Conservation (phyloP, 2,888 invertebrate species). For the Polia nebulosa region DNA sequence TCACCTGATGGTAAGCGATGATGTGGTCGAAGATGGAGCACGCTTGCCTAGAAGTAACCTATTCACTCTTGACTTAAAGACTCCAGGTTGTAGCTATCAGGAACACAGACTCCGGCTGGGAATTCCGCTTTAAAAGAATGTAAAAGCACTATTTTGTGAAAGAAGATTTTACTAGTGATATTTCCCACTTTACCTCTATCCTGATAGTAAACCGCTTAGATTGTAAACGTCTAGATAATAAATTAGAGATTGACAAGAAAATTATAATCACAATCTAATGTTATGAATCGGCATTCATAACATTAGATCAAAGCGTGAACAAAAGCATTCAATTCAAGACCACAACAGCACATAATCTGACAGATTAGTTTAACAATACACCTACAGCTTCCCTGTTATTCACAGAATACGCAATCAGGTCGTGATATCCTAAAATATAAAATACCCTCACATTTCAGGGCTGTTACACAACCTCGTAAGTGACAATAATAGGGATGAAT, state of each 20-base stretch:
- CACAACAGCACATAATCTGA: conserved; percentile 33
- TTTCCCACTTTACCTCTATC: not conserved
- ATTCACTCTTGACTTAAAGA: too few species aligned
- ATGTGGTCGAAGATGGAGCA: too few species aligned
- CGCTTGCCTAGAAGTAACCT: too few species aligned
- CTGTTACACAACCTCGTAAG: not conserved
- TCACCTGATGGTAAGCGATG: too few species aligned
- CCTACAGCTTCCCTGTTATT: conserved; percentile 19
- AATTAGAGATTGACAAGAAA: conserved; percentile 11
- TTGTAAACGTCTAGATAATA: not conserved
- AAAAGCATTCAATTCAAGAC: conserved; percentile 16
- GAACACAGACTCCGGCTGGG: too few species aligned
- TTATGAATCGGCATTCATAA: not conserved
- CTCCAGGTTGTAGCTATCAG: too few species aligned
- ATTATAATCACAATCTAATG: conserved; percentile 10
- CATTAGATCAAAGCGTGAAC: conserved; percentile 8
- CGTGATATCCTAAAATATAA: conserved; percentile 7
- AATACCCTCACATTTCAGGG: conserved; percentile 12
- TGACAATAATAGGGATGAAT: too few species aligned
- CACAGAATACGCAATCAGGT: conserved; percentile 23
- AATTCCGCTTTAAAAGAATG: too few species aligned
- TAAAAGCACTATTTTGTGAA: too few species aligned
- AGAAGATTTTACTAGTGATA: too few species aligned
- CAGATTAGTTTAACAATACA: conserved; percentile 27
- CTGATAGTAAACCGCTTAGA: too few species aligned